Evolutionary conservation across 2,888 invertebrate genomes (phyloP).

Genomic region (Dryobota labecula): DNA sequence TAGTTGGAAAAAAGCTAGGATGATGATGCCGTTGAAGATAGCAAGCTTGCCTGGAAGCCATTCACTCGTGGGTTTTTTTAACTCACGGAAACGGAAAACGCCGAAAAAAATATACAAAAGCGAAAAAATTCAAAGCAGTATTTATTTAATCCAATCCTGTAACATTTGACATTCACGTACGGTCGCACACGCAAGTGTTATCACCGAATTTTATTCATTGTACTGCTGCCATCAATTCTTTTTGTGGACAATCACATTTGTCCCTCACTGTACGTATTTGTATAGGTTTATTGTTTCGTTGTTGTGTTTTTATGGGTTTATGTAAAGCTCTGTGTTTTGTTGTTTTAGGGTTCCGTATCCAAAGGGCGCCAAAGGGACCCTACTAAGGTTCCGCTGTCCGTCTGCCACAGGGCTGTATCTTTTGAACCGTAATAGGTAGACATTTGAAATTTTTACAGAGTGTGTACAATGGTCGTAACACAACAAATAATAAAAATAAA

Average conservation of each 20-base stretch:
- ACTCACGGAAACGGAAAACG: constrained; percentile 8
- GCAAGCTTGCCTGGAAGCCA: background rate
- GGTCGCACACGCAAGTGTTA: constrained; percentile 72
- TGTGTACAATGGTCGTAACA: background rate
- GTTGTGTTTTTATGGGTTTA: constrained; percentile 29
- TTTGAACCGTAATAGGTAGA: background rate
- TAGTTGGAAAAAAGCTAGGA: background rate
- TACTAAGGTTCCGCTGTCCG: background rate
- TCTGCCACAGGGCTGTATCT: background rate
- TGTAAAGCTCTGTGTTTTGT: constrained; percentile 17
- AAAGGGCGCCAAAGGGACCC: background rate
- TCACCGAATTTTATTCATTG: constrained; percentile 65
- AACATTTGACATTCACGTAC: constrained; percentile 69
- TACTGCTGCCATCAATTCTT: constrained; percentile 58
- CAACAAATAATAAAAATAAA: too few relatives aligned
- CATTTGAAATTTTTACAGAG: background rate
- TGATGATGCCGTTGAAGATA: background rate
- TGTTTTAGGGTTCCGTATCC: background rate
- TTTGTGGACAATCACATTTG: constrained; percentile 57
- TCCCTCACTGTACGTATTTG: constrained; percentile 52
- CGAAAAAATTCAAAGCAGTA: constrained; percentile 31
- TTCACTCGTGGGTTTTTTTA: constrained; percentile 5
- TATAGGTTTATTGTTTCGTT: constrained; percentile 53
- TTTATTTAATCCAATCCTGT: constrained; percentile 62
- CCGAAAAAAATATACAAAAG: constrained; percentile 17